Percentiles rank a stretch among this genome's conserved stretches.
Evolutionary conservation across 2,888 invertebrate genomes (phyloP).

Genomic region (Oscheius sp.): DNA sequence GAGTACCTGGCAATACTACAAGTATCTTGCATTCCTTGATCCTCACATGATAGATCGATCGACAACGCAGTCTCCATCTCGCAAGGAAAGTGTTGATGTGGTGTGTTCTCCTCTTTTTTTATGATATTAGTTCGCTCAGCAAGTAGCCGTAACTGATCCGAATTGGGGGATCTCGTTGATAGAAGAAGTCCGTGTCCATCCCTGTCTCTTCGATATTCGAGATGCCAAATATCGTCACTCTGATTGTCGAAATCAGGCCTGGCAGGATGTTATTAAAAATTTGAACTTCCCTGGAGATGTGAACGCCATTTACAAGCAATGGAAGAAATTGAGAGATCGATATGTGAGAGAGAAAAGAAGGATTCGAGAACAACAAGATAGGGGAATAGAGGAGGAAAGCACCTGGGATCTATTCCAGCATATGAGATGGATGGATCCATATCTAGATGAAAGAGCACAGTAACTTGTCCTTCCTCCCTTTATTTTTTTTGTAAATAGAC

Average conservation of each 20-base stretch:
- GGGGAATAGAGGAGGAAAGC: constrained; percentile 38
- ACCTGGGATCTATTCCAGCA: constrained; percentile 58
- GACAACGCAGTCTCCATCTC: constrained; percentile 47
- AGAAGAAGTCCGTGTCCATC: constrained; percentile 49
- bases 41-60: constrained; percentile 65
- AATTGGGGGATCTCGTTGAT: constrained; percentile 47
- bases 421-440: constrained; percentile 64
- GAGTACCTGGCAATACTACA: constrained; percentile 64
- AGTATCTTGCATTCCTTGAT: constrained; percentile 64
- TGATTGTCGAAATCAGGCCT: constrained; percentile 56
- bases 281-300: constrained; percentile 58
- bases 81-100: constrained; percentile 46
- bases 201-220: constrained; percentile 59
- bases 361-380: constrained; percentile 34
- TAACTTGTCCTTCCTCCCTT: constrained; percentile 12
- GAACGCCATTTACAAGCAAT: constrained; percentile 64
- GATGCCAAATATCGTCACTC: constrained; percentile 61
- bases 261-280: constrained; percentile 54
- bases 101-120: constrained; percentile 25
- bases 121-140: constrained; percentile 20
- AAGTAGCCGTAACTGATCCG: constrained; percentile 53
- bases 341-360: constrained; percentile 64
- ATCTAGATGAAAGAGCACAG: constrained; percentile 58
- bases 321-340: constrained; percentile 67
- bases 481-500: too few species aligned